These are phyloP conservation scores for Dolichallabes microphthalmus DNA, from an alignment of 2,113 vertebrate species.

Conservation along the genomic window DNA sequence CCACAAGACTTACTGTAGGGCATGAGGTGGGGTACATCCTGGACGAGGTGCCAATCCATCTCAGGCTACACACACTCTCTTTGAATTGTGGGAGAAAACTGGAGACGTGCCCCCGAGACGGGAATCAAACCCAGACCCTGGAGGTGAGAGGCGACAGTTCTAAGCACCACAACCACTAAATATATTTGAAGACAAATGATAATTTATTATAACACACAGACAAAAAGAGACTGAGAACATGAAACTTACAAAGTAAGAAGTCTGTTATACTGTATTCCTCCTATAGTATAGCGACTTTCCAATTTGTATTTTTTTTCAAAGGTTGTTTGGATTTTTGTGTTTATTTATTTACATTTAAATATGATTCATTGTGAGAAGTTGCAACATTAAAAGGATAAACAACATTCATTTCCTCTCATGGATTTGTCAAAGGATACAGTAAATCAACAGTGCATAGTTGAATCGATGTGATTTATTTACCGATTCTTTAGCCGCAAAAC, in stretches of 20 bases:
- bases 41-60: no score
- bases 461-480: slow-evolving; percentile 31
- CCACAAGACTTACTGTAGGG: no score
- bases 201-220: neutral
- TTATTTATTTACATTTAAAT: neutral
- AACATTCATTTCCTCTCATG: neutral
- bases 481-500: slow-evolving; percentile 18
- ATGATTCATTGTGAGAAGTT: neutral
- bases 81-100: no score
- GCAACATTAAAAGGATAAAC: neutral
- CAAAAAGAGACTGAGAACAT: neutral
- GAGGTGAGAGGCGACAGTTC: no score
- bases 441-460: neutral
- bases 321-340: neutral
- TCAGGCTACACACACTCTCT: no score
- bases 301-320: neutral
- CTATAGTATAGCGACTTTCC: neutral
- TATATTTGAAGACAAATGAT: neutral
- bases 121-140: no score
- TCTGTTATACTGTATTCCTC: neutral
- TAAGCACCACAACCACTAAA: no score
- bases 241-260: neutral
- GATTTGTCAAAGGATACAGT: neutral
- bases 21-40: no score
- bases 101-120: no score